Evolutionary conservation across 2,888 invertebrate genomes (phyloP), one percentile per base, ranked within the genome.

Genomic region (Conistra vaccinii): DNA sequence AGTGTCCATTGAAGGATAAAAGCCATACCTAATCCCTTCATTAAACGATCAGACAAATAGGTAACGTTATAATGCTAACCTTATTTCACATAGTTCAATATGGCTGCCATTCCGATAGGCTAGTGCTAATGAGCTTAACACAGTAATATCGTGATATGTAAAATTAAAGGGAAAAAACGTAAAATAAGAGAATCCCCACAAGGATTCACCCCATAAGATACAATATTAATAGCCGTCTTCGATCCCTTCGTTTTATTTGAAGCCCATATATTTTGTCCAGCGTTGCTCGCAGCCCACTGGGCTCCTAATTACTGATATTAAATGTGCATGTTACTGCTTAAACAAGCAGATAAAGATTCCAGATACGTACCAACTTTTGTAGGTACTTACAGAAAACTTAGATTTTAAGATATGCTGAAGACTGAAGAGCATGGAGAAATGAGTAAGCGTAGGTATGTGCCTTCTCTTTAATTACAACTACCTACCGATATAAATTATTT

Each of bases 231-330:
- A 29, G 51, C 17, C 29, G 1, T 45, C 17, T 60, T 14, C 5
- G 20, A 35, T 29, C 3, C 23, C 26, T 39, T 57, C 29, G 35
- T 53, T 62, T 39, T 39, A 55, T 65, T 80, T 17, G 26, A 29
- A n/a, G 14, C 12, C 9, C 42, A 48, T 68, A 58, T 58, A 65
- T 68, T 57, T 67, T n/a, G 57, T 58, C 45, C 76, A 69, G 57
- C 29, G 10, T 5, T 2, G 51, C 32, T 12, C 39, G 14, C 76
- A 51, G 23, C 76, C 66, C 66, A 66, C 61, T 57, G 57, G 17
- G 26, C 55, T 66, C 51, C 76, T 81, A 76, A 70, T 70, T 81
- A 70, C 62, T 58, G 61, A 69, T 67, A 76, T 62, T 62, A 76
- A 80, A 76, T 70, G 39, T 23, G 32, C 77, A 70, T 70, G 66